A percentile compares a stretch with the other conserved stretches of the same genome.
These are phyloP conservation scores for Oscheius myriophilus DNA, from an alignment of 2,888 invertebrate genomes.

Conservation along the genomic window DNA sequence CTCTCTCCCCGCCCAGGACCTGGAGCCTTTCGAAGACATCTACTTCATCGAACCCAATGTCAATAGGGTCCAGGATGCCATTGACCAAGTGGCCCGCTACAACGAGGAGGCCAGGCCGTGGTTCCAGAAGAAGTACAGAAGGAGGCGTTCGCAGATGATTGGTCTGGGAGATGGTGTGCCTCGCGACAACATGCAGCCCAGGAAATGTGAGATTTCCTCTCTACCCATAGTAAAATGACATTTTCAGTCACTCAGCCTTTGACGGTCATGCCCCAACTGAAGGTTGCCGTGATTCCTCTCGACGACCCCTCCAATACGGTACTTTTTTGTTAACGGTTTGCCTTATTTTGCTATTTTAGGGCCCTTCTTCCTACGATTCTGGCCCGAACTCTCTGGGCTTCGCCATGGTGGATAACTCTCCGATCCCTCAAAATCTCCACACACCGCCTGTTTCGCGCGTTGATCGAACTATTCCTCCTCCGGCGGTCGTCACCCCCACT, in stretches of 20 bases:
- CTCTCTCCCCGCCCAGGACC: conserved; percentile 59
- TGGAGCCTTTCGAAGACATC: conserved; percentile 65
- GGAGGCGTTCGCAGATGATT: conserved; percentile 26
- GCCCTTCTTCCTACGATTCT: conserved; percentile 3
- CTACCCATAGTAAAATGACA: too few species aligned
- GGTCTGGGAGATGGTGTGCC: conserved; percentile 23
- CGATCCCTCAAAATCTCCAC: neutral
- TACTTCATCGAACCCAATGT: conserved; percentile 65
- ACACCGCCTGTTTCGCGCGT: conserved; percentile 6
- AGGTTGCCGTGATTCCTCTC: conserved; percentile 20
- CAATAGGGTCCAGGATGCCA: conserved; percentile 27
- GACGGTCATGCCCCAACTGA: conserved; percentile 22
- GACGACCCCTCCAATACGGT: conserved; percentile 22
- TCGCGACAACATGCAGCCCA: conserved; percentile 9
- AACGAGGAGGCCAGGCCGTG: conserved; percentile 35
- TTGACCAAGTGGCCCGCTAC: conserved; percentile 31
- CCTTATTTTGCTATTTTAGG: too few species aligned
- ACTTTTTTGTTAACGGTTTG: too few species aligned
- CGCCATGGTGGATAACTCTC: conserved; percentile 12
- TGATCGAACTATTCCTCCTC: conserved; percentile 15
- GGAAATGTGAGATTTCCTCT: conserved; percentile 5
- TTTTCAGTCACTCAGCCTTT: conserved; percentile 21
- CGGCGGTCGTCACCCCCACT: neutral
- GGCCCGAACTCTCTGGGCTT: conserved; percentile 14
- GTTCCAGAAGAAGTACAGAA: conserved; percentile 33